A percentile compares a stretch with the other conserved stretches of the same genome.
phyloP scores from a whole-genome alignment of 2,888 invertebrate species.

The Thecophora atra region DNA sequence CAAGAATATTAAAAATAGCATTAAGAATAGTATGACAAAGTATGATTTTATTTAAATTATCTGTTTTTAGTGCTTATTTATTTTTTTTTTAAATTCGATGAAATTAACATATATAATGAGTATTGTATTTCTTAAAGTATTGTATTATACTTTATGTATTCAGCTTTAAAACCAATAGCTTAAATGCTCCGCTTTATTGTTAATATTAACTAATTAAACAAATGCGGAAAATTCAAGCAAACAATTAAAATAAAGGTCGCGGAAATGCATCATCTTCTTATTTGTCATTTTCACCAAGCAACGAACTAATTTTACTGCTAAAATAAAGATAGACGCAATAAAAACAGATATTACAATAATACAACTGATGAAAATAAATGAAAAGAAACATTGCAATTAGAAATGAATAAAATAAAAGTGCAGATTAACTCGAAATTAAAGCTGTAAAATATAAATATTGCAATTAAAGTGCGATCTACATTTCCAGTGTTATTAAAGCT shows the following conservation, averaged over 20 bases:
- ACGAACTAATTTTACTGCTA: slow-evolving; percentile 24
- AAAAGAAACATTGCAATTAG: neutral
- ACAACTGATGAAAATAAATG: neutral
- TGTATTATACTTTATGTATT: too few species aligned
- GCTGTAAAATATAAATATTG: neutral
- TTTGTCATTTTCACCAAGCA: slow-evolving; percentile 14
- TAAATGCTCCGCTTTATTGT: too few species aligned
- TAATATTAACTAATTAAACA: neutral
- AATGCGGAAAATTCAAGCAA: neutral
- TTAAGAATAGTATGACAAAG: too few species aligned
- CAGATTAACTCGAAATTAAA: neutral
- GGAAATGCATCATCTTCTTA: too few species aligned
- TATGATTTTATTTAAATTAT: too few species aligned
- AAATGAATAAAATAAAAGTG: neutral
- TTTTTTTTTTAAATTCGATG: too few species aligned
- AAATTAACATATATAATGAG: too few species aligned
- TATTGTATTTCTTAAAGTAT: too few species aligned
- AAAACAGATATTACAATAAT: neutral
- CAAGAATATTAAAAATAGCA: too few species aligned
- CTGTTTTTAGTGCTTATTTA: too few species aligned
- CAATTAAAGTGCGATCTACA: neutral
- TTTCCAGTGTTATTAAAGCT: neutral
- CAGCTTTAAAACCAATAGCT: too few species aligned
- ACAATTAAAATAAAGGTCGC: neutral
- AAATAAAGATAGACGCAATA: slow-evolving; percentile 9